Evolutionary conservation across 2,797 vertebrate species (phyloP).

Genomic region (Oreortyx pictus): DNA sequence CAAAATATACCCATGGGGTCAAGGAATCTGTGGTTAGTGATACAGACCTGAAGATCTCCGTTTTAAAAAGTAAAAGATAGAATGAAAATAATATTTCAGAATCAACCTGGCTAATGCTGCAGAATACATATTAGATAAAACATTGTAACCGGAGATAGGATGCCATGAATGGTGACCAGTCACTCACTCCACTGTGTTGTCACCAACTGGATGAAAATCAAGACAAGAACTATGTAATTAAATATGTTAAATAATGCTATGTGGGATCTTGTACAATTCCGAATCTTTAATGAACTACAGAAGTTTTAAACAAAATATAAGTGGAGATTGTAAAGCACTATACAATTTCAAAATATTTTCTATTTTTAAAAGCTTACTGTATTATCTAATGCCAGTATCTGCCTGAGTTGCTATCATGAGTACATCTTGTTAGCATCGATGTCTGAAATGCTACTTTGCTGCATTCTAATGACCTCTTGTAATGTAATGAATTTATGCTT

Average conservation of each 20-base stretch:
- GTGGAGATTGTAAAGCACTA: constrained; percentile 23
- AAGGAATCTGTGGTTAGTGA: not conserved
- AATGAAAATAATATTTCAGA: not conserved
- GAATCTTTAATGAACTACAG: constrained; percentile 25
- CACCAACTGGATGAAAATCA: not conserved
- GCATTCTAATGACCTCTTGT: constrained; percentile 23
- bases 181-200: not conserved
- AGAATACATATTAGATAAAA: not conserved
- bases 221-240: constrained; percentile 26
- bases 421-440: not conserved
- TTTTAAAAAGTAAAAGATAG: not conserved
- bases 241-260: constrained; percentile 49
- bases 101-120: not conserved
- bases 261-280: not conserved
- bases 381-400: not conserved
- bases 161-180: not conserved
- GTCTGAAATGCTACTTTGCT: constrained; percentile 2
- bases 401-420: not conserved
- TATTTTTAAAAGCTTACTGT: not conserved
- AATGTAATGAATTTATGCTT: not conserved
- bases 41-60: not conserved
- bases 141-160: not conserved
- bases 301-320: constrained; percentile 53
- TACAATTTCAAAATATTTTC: constrained; percentile 44
- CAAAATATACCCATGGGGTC: not conserved